Evolutionary conservation across 2,888 invertebrate species (phyloP), one percentile per base, ranked within the genome.

Genomic region (Carpatolechia fugitivella): DNA sequence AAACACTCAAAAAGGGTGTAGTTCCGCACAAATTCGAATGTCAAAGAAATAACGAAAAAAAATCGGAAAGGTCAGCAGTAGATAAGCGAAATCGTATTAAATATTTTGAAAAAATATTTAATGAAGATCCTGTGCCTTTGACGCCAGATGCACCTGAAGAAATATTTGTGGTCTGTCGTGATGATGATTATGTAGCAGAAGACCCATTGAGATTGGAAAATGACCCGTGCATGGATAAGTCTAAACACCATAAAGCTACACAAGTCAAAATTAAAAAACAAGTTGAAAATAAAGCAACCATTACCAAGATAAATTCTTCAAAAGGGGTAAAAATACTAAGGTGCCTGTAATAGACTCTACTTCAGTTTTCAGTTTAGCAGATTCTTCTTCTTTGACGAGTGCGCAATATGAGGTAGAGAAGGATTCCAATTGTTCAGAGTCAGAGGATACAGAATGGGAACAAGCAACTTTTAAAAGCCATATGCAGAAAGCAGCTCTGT

Each of bases 1-100:
- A 63, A 50, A 63, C 64, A 65, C 60, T 68, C 7, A 68, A 65
- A 57, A 18, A 57, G 36, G 63, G 61, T 41, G 47, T 56, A 54
- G 56, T 64, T 54, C 67, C 67, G 10, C 63, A 66, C 50, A 64
- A 63, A 59, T 63, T 65, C 50, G 31, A 59, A 60, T 67, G 65
- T 60, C 65, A 63, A 59, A 41, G 61, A 18, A 49, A 55, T 54
- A 55, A 52, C 36, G 31, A 56, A 48, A 52, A 61, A 41, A 62
- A 60, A 60, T 54, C 58, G 29, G 11, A 57, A 35, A 59, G 59
- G 55, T 63, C 56, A 57, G 59, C 35, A 47, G 55, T 53, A 24
- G 38, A 49, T 52, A 59, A 56, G 53, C 56, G 56, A 49, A 52
- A 56, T 41, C 35, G 47, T 18, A 52, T 59, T 18, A 47, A 56